Evolutionary conservation across 2,797 vertebrate genomes (phyloP).

Genomic region (Phaenicophaeus curvirostris): DNA sequence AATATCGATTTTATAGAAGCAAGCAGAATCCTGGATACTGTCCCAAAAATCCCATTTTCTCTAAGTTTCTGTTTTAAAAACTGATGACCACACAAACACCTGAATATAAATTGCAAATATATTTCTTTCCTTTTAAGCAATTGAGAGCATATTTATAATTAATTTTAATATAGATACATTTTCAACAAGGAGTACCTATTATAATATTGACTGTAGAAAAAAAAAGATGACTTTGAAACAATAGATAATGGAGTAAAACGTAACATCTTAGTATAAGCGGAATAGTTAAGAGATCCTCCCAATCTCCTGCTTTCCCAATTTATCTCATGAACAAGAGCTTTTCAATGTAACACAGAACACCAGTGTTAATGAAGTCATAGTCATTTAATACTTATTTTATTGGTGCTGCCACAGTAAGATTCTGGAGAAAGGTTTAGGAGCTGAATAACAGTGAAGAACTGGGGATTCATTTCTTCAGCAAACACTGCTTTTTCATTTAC

Average conservation of each 20-base stretch:
- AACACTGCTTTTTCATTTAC: background rate
- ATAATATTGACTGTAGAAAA: background rate
- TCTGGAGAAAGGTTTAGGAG: background rate
- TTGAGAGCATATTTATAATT: background rate
- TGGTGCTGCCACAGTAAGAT: background rate
- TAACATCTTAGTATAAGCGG: background rate
- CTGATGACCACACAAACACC: background rate
- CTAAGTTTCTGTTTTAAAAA: background rate
- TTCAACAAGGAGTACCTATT: background rate
- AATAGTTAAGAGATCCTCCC: background rate
- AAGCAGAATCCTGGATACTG: background rate
- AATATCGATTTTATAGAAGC: background rate
- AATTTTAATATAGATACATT: background rate
- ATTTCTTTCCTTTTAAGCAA: background rate
- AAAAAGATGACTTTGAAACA: background rate
- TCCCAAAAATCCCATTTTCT: background rate
- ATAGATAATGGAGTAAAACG: background rate
- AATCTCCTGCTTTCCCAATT: background rate
- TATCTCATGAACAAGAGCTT: background rate
- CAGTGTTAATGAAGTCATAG: background rate
- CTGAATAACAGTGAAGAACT: background rate
- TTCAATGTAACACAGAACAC: background rate
- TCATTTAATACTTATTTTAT: background rate
- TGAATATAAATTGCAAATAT: background rate
- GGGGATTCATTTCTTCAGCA: background rate